Evolutionary conservation across 2,797 vertebrate genomes (phyloP).

Genomic region (Pantherophis vulpinus): DNA sequence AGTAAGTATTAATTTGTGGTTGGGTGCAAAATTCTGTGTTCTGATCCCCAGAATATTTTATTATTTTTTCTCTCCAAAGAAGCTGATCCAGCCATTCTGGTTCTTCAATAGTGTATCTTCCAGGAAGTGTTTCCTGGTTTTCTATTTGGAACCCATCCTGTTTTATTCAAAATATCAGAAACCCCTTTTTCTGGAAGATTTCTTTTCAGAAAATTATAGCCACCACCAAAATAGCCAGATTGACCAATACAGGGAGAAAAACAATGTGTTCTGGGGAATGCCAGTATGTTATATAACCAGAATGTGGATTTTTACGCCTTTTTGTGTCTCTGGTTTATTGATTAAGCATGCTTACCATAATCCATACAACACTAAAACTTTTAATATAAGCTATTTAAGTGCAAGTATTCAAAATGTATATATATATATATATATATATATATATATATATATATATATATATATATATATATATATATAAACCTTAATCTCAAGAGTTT

Average conservation of each 20-base stretch:
- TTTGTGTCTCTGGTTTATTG: not conserved
- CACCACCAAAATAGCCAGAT: not conserved
- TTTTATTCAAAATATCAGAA: not conserved
- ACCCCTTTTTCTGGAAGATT: not conserved
- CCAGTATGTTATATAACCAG: not conserved
- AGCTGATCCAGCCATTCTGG: not conserved
- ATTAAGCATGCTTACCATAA: not conserved
- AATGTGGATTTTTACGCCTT: not conserved
- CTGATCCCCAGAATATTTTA: not conserved
- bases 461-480: conserved; percentile 23
- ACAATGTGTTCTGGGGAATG: not conserved
- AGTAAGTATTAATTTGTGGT: not conserved
- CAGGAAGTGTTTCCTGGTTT: not conserved
- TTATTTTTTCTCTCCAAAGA: not conserved
- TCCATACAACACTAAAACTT: not conserved
- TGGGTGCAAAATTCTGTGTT: not conserved
- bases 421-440: conserved; percentile 24
- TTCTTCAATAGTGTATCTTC: not conserved
- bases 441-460: conserved; percentile 40
- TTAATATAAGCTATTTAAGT: not conserved
- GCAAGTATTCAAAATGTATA: conserved; percentile 33
- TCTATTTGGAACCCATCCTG: not conserved
- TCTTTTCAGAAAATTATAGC: not conserved
- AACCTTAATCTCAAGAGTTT: conserved; percentile 30
- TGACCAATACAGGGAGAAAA: not conserved